phyloP scores from a whole-genome alignment of 1,140 invertebrate species.

The Lysiphlebus fabarum region DNA sequence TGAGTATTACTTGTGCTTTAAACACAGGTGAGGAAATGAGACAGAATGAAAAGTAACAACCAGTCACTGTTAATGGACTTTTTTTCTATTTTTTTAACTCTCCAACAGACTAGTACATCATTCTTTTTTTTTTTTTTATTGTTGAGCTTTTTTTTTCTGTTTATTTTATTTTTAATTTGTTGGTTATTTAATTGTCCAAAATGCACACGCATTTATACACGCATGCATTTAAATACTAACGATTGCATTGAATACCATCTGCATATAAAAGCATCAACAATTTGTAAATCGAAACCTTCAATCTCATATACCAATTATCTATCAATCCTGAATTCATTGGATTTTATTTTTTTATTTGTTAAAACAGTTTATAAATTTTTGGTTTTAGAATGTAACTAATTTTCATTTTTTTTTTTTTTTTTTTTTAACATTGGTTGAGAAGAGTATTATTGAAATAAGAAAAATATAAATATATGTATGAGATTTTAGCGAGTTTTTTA shows the following conservation, averaged over 20 bases:
- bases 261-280: constrained; percentile 49
- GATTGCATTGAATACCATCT: constrained; percentile 27
- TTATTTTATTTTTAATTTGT: constrained; percentile 10
- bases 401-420: constrained; percentile 10
- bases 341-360: background rate
- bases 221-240: background rate
- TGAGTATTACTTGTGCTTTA: no score
- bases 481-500: background rate
- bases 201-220: background rate
- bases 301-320: constrained; percentile 33
- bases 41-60: no score
- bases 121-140: constrained; percentile 27
- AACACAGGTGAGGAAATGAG: no score
- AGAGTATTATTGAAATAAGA: constrained; percentile 7
- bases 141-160: background rate
- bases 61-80: no score
- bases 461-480: constrained; percentile 26
- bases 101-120: constrained; percentile 44
- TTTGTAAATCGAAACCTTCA: constrained; percentile 49
- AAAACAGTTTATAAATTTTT: constrained; percentile 9
- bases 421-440: background rate
- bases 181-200: constrained; percentile 13
- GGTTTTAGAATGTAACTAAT: constrained; percentile 13
- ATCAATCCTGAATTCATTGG: constrained; percentile 8
- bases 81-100: no score